Evolutionary conservation across 2,888 invertebrate species (phyloP), one percentile per base, ranked within the genome.

Genomic region (Eristalis pertinax): DNA sequence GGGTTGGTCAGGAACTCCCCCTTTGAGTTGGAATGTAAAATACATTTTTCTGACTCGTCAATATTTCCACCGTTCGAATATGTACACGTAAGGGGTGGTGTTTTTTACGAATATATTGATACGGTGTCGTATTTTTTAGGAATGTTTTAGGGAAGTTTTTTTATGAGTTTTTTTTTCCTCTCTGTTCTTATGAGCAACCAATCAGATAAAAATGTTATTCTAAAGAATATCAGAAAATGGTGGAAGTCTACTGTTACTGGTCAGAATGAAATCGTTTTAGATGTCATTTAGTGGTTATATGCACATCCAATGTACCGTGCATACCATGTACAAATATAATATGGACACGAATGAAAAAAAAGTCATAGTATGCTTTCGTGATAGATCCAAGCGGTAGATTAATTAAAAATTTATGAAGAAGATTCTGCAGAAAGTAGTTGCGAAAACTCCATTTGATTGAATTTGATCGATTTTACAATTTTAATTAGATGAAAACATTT

Each of bases 41-140:
- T 74, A 80, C 84, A 80, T 80, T 68, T 80, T 69, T 84, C 72
- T 87, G 87, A 87, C 87, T 87, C 84, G 87, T 77, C 79, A 68
- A 84, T 80, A 69, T 15, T 73, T 11, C 26, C 50, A 65, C 56
- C 73, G 32, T 32, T 76, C 24, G 68, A 80, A 50, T 19, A 2
- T 50, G 64, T 19, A 8, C 8, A 0, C 8, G 8, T 63, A 68
- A 75, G 72, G 86, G 86, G 63, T 75, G 78, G 32, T 73, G 70
- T 82, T 83, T 87, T 87, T 84, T 83, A 83, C 15, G 4, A 3
- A n/a, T 65, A 41, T 69, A 19, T 19, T 4, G 8, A 19, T 68
- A 64, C 75, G 68, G 86, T 75, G 58, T 75, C 75, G 32, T 73
- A 63, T 78, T 83, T 87, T 87, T 84, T 83, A 83, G 11, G 7